phyloP scores from a whole-genome alignment of 2,797 vertebrate species.

The Choloepus didactylus region DNA sequence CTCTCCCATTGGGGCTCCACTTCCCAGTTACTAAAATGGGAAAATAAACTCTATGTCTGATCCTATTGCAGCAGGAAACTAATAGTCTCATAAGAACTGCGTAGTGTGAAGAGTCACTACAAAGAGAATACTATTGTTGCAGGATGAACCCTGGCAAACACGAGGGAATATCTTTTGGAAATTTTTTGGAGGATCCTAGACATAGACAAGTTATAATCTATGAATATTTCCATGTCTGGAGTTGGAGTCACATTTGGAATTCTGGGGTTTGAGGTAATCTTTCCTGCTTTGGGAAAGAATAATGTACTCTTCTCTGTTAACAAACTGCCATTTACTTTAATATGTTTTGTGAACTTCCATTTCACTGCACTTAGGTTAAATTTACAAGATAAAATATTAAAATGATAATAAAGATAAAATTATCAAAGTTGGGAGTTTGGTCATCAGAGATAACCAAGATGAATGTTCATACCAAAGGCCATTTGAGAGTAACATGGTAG shows the following conservation, averaged over 20 bases:
- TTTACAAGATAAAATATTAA: background rate
- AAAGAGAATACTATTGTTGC: fast-evolving
- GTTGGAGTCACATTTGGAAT: background rate
- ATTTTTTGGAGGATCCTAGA: background rate
- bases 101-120: fast-evolving
- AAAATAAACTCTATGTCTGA: background rate
- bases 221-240: background rate
- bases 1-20: background rate
- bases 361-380: background rate
- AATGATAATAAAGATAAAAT: background rate
- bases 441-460: background rate
- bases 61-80: background rate
- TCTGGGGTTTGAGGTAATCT: background rate
- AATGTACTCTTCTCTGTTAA: background rate
- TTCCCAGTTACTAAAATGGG: background rate
- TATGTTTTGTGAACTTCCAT: background rate
- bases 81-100: no score
- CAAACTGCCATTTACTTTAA: background rate
- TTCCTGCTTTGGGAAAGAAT: background rate
- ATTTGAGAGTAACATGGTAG: background rate
- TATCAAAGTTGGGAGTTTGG: background rate
- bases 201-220: background rate
- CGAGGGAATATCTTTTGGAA: background rate
- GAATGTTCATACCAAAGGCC: background rate
- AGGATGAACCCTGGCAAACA: background rate